Evolutionary conservation across 53 echinoderm and acorn worm species (phyloP).

Genomic region (Actinopyga echinites): DNA sequence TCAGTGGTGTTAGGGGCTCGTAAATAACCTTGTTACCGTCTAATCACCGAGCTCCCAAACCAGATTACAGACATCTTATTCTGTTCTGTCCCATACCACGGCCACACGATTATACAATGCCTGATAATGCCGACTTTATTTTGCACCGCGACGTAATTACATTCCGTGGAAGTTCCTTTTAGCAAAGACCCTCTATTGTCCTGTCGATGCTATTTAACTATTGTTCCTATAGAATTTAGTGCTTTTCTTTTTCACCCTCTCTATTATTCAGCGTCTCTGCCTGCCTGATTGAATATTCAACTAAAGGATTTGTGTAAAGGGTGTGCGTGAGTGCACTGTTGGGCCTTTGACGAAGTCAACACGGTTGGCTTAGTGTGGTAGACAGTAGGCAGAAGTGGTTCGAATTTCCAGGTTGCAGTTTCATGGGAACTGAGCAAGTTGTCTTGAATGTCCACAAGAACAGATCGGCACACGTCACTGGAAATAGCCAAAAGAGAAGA

Average conservation of each 20-base stretch:
- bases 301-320: conserved; percentile 20
- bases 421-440: too few relatives aligned
- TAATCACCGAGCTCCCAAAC: background rate
- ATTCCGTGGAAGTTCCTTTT: conserved; percentile 41
- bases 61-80: background rate
- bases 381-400: too few relatives aligned
- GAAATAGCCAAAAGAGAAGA: too few relatives aligned
- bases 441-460: too few relatives aligned
- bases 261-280: conserved; percentile 5
- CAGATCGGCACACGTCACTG: too few relatives aligned
- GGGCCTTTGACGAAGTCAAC: conserved; percentile 13
- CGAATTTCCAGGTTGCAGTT: too few relatives aligned
- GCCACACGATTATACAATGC: conserved; percentile 6
- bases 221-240: conserved; percentile 21
- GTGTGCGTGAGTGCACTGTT: conserved; percentile 32
- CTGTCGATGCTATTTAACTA: conserved; percentile 24
- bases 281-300: conserved; percentile 31
- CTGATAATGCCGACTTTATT: conserved; percentile 13
- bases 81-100: background rate
- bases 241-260: conserved; percentile 27
- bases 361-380: too few relatives aligned
- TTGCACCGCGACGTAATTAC: conserved; percentile 27
- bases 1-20: background rate
- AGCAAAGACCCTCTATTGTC: conserved; percentile 29
- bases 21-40: conserved; percentile 11